Evolutionary conservation across 2,113 vertebrate species (phyloP), one percentile per base, ranked within the genome.

Genomic region (Hirundichthys speculiger): DNA sequence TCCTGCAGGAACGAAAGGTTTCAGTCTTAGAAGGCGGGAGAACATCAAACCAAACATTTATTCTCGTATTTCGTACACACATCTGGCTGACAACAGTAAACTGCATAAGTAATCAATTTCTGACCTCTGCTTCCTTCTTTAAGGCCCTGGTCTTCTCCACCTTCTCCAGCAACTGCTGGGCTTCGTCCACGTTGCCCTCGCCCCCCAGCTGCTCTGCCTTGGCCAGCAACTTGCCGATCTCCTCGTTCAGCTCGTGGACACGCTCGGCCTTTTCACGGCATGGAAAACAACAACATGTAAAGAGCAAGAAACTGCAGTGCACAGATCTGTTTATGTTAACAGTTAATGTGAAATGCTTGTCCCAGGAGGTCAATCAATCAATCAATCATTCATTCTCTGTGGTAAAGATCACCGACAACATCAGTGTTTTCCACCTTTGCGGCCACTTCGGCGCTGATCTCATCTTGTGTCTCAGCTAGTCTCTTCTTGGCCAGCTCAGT

Each of bases 401-500:
- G 4, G 42, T 22, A 15, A 38, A 49, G 13, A 57, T 20, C 3
- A 51, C 0, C n/a, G 46, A 11, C 19, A 52, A 18, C 4, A n/a
- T 16, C 2, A 54, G 13, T 16, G 5, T 41, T 49, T 5, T 2
- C 80, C 62, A 99, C 98, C 92, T 99, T 99, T 41, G 97, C 96
- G 63, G 96, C 96, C 34, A 99, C 98, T 93, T 99, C 98, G 58
- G 98, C 97, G 24, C 96, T 99, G 85, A 99, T 99, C 89, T 99
- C 98, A 80, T 99, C 96, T 80, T 99, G 98, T 8, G 98, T 99
- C 91, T 99, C 98, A 34, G 96, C 96, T 72, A 99, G 90, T 84
- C 97, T 94, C 88, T 99, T 99, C 90, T 99, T 99, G 38, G 98
- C 96, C 74, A 99, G 93, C 88, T 99, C 97, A 40, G 98, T 99